Evolutionary conservation across 2,888 invertebrate species (phyloP), one percentile per base, ranked within the genome.

Genomic region (Oligia latruncula): DNA sequence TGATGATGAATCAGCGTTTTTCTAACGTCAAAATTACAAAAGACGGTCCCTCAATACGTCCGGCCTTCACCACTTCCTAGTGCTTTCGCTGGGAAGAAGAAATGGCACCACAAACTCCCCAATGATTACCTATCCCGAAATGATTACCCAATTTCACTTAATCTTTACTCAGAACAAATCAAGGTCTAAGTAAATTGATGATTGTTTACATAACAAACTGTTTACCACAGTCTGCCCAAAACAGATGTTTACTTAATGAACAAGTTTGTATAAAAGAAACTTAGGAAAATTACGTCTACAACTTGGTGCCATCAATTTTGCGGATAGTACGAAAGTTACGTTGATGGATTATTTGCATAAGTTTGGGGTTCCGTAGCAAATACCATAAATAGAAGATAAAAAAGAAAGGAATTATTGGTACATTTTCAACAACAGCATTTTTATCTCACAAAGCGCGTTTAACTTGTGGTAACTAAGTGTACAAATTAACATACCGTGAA

Each of bases 191-290:
- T 15, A n/a, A 58, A 49, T 52, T 29, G 20, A 71, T 40, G 20
- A 58, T 66, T 65, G 58, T 74, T 80, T 74, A 65, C 52, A 67
- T 0, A 62, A 52, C 52, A 68, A 65, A 49, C 52, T 74, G 67
- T 84, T 77, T 74, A 80, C 73, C 70, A 5, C 35, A 84, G 46
- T 72, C 3, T 23, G 15, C 55, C 58, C 40, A 49, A 40, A 74
- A 55, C 71, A 52, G 71, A 55, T 60, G n/a, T 80, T 13, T 66
- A 65, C 40, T 76, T 78, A 82, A 82, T 85, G 67, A 52, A 77
- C 72, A 85, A 85, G 85, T 85, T 85, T 46, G 15, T 35, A 4
- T 5, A 15, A 55, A 81, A 65, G 3, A 43, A 79, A 60, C 55
- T 52, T 52, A 29, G 40, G 20, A 52, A 71, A 60, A 68, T 20